Conservation (phyloP, 2,797 vertebrate species). For the Alfaro cultratus region DNA sequence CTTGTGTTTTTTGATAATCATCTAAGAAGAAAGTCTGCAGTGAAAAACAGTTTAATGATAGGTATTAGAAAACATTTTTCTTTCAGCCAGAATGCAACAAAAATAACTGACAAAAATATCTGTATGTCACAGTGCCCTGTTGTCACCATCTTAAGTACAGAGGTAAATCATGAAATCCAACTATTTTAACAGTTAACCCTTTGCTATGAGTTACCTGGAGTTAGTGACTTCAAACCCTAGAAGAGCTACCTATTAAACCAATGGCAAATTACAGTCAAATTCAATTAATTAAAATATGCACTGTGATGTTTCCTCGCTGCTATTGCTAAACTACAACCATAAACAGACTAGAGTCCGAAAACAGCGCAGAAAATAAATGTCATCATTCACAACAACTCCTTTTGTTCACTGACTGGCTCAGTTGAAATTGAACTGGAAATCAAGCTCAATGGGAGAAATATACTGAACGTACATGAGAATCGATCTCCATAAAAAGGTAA, state of each 20-base stretch:
- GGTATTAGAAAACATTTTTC: not conserved
- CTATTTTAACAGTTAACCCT: not conserved
- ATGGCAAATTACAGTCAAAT: not conserved
- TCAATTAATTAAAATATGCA: not conserved
- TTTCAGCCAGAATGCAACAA: not conserved
- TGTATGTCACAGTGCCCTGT: not conserved
- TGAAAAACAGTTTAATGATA: not conserved
- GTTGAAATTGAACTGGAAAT: too few species aligned
- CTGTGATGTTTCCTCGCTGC: not conserved
- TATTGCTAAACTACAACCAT: too few species aligned
- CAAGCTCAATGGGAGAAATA: too few species aligned
- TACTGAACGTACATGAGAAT: too few species aligned
- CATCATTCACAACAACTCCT: too few species aligned
- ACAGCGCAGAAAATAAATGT: too few species aligned
- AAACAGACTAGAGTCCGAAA: too few species aligned
- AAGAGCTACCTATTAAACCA: not conserved
- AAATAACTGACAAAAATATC: not conserved
- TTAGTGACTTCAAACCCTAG: not conserved
- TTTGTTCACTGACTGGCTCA: too few species aligned
- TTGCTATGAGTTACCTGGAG: not conserved
- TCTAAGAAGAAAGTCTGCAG: not conserved
- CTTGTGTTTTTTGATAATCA: conserved; percentile 5
- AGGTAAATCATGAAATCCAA: not conserved
- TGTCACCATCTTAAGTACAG: not conserved
- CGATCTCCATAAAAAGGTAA: too few species aligned